Conservation (phyloP, 2,888 invertebrate genomes). For the Drosophila falleni region DNA sequence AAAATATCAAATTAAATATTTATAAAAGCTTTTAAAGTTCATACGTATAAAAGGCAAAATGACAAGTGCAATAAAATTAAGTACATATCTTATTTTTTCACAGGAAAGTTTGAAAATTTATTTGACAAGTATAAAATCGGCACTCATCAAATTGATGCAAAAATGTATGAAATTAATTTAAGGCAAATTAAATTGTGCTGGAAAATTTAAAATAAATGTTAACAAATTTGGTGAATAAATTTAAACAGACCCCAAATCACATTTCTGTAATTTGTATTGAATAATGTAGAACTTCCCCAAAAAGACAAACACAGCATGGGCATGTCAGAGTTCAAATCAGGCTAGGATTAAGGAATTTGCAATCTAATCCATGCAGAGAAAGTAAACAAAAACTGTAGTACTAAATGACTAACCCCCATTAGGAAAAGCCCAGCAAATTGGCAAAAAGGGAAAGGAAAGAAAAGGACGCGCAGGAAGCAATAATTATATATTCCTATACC, state of each 20-base stretch:
- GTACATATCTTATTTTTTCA: too few relatives aligned
- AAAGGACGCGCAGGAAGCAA: constrained; percentile 27
- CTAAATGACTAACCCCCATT: constrained; percentile 68
- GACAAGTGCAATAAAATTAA: too few relatives aligned
- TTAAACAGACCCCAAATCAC: constrained; percentile 17
- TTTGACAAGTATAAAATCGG: too few relatives aligned
- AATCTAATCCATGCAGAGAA: constrained; percentile 54
- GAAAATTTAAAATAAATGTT: too few relatives aligned
- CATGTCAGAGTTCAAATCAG: constrained; percentile 31
- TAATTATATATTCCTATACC: constrained; percentile 48
- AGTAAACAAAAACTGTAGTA: constrained; percentile 50
- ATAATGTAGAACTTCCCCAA: constrained; percentile 11
- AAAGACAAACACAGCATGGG: constrained; percentile 21
- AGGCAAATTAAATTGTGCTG: too few relatives aligned
- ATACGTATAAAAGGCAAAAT: neutral
- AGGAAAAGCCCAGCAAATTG: constrained; percentile 38
- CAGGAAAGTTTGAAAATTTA: too few relatives aligned
- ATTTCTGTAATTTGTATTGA: constrained; percentile 22
- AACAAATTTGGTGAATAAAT: neutral
- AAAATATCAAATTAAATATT: neutral
- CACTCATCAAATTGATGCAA: too few relatives aligned
- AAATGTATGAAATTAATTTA: too few relatives aligned
- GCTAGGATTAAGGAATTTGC: constrained; percentile 75
- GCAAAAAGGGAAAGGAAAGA: constrained; percentile 27
- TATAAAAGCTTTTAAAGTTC: neutral